Evolutionary conservation across 1,140 invertebrate genomes (phyloP), one percentile per base, ranked within the genome.

Genomic region (Pachypeltis micranthus): DNA sequence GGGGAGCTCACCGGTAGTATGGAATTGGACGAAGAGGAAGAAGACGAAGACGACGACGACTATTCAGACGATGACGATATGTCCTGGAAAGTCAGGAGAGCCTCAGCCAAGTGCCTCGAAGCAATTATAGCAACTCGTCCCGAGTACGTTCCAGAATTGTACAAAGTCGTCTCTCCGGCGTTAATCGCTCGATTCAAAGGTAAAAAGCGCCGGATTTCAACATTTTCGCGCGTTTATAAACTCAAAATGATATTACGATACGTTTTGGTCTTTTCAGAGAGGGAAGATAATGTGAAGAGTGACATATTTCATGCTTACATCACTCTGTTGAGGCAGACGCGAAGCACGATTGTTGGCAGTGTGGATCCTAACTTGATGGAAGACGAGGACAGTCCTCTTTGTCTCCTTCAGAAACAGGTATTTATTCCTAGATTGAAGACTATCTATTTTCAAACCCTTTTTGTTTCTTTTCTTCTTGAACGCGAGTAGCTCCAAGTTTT

Each of bases 61-160:
- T 98, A 97, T 73, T 96, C 93, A 34, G 95, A 98, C 75, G 95
- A 98, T 77, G 97, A 99, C 74, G 97, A 99, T 74, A 95, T 99
- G 88, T 96, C 92, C 63, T 99, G 97, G 96, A 99, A 99, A 79
- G 88, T 64, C 16, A 79, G 97, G 56, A 81, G 96, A 51, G 89
- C 95, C 2, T 91, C 96, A 29, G 96, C 96, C 0, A 99, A 99
- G 77, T 98, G 96, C 73, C 76, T 99, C 2, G 94, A 98, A 76
- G 91, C 94, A 7, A 84, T 98, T 21, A 92, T 99, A 64, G 81
- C 87, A 0, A 96, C 92, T 0, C 81, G 94, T 63, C 87, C 93
- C 67, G 94, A 98, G 73, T 81, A 96, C 66, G 74, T 99, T 23
- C 76, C 85, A 7, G 92, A 97, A 61, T 88, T 98, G 73, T 98